Evolutionary conservation across 2,113 vertebrate species (phyloP).

Genomic region (Nothoprocta perdicaria): DNA sequence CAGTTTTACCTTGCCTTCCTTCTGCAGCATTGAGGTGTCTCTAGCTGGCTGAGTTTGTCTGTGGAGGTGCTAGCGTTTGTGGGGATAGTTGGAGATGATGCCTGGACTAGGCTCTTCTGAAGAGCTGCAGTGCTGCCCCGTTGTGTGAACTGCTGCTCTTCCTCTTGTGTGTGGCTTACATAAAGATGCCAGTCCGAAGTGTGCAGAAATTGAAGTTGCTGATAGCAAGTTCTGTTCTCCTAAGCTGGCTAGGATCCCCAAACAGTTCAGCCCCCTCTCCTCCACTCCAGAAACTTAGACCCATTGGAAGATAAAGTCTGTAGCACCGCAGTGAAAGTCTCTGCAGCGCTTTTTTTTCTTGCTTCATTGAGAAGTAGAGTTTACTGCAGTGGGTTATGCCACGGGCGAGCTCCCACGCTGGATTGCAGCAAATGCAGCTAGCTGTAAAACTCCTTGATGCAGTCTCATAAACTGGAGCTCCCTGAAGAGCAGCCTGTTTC

Average conservation of each 20-base stretch:
- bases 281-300: background rate
- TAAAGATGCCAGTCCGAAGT: background rate
- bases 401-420: background rate
- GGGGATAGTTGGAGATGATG: background rate
- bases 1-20: background rate
- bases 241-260: background rate
- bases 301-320: background rate
- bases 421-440: background rate
- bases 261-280: background rate
- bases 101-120: background rate
- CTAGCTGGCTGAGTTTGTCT: background rate
- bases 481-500: background rate
- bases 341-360: background rate
- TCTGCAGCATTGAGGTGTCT: background rate
- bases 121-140: background rate
- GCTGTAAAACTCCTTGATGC: background rate
- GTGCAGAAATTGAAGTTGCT: background rate
- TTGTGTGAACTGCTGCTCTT: background rate
- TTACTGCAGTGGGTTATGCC: background rate
- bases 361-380: background rate
- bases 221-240: background rate
- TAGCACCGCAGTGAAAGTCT: background rate
- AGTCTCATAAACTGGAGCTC: background rate
- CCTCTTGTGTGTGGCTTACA: background rate
- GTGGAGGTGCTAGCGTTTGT: background rate